These are phyloP conservation scores for Tribolium madens DNA, from an alignment of 1,140 invertebrate genomes.

Conservation along the genomic window DNA sequence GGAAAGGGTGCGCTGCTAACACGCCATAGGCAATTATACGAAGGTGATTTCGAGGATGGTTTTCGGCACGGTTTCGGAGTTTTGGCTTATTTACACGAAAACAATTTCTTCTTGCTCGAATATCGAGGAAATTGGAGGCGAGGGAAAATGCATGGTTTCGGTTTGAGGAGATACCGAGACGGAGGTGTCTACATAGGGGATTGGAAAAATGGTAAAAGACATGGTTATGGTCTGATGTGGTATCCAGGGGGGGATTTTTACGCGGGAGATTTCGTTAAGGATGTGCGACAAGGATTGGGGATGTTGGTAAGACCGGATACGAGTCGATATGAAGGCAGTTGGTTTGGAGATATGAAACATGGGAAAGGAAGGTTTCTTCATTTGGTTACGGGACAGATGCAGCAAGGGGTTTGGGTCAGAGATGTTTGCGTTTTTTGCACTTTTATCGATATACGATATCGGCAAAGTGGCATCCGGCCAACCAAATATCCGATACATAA, in stretches of 20 bases:
- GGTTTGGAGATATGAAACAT: conserved; percentile 69
- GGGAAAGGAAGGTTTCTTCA: conserved; percentile 73
- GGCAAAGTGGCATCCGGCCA: conserved; percentile 68
- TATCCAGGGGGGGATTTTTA: conserved; percentile 70
- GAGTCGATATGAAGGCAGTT: conserved; percentile 74
- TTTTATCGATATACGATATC: conserved; percentile 69
- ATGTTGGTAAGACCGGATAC: conserved; percentile 65
- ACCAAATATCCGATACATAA: conserved; percentile 70
- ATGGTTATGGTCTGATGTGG: conserved; percentile 77
- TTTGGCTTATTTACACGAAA: conserved; percentile 62
- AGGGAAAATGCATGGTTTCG: conserved; percentile 70
- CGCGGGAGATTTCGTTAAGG: conserved; percentile 70
- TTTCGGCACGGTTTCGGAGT: conserved; percentile 67
- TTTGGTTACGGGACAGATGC: conserved; percentile 71
- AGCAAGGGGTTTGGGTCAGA: conserved; percentile 71
- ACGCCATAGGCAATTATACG: conserved; percentile 58
- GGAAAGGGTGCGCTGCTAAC: conserved; percentile 58
- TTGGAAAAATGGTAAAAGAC: conserved; percentile 70
- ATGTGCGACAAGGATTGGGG: conserved; percentile 63
- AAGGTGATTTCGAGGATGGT: conserved; percentile 64
- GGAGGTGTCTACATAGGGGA: conserved; percentile 73
- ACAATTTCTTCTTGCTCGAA: conserved; percentile 64
- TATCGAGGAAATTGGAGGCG: conserved; percentile 69
- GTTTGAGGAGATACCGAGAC: conserved; percentile 70
- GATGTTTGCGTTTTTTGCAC: conserved; percentile 68